Evolutionary conservation across 2,113 vertebrate genomes (phyloP), one percentile per base, ranked within the genome.

Genomic region (Micronycteris hirsuta): DNA sequence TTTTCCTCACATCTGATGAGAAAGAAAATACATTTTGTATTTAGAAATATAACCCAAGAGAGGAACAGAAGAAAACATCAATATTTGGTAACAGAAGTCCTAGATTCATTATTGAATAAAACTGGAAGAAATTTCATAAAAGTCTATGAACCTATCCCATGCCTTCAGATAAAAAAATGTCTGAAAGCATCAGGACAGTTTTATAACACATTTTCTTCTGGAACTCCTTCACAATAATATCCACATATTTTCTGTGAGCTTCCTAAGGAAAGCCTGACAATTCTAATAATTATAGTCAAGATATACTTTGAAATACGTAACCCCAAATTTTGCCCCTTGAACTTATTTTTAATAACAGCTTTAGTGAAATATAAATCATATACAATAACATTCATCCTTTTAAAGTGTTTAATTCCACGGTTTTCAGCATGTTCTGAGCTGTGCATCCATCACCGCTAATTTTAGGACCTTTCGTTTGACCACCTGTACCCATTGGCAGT

Each of bases 71-170:
- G 47, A 85, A 95, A 87, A 56, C 94, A 83, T 95, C 83, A 94
- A 47, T 93, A 81, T 94, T 85, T 88, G 45, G 56, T 77, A 89
- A 94, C 41, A 82, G 58, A 95, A 94, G 26, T 80, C 47, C 93
- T 93, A 81, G 47, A 24, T 70, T 91, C 28, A 74, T 93, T 89
- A 95, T 63, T 91, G 49, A 96, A 96, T 96, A 81, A 94, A 94
- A 86, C 45, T 83, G 10, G 36, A 87, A 91, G 41, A 94, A 91
- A 89, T 97, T 33, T 90, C 52, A 97, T 95, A 95, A 95, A 91
- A 76, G 85, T 89, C 36, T 89, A 73, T 86, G 74, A 93, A n/a
- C 26, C 36, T 68, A 71, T 28, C 17, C 74, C 24, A 91, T 61
- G 36, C 26, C 16, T 95, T 89, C 56, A 68, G 76, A 86, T 77